Conservation (phyloP, 1,140 invertebrate genomes). For the Drosophila arizonae region DNA sequence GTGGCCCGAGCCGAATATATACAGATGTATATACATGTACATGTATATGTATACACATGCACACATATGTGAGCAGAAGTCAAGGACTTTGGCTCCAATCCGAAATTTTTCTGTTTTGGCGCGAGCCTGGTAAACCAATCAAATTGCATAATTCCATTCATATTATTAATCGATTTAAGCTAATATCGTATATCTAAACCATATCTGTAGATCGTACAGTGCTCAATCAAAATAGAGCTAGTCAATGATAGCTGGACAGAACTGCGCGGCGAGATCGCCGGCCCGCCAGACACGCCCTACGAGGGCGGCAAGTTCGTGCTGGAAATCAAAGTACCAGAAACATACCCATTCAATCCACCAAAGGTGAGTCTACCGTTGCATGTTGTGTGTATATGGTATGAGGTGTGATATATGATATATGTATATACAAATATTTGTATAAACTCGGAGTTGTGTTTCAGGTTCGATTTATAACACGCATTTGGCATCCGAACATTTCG, state of each 20-base stretch:
- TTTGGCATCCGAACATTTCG: constrained; percentile 99
- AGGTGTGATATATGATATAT: too few species aligned
- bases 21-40: neutral
- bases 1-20: neutral
- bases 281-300: constrained; percentile 98
- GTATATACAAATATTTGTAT: too few species aligned
- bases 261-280: constrained; percentile 94
- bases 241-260: constrained; percentile 96
- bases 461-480: constrained; percentile 97
- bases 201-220: constrained; percentile 91
- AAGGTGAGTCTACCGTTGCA: constrained; percentile 86
- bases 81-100: neutral
- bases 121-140: neutral
- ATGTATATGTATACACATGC: too few species aligned
- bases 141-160: neutral
- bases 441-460: constrained; percentile 68
- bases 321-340: constrained; percentile 99
- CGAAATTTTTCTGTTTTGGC: neutral
- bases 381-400: neutral
- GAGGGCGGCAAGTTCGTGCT: constrained; percentile 96
- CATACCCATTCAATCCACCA: constrained; percentile 99
- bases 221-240: constrained; percentile 95
- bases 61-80: neutral
- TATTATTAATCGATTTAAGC: neutral
- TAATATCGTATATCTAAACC: neutral